Base-by-base conservation (phyloP, 1,140 invertebrate genomes). In the Lepeophtheirus salmonis region DNA sequence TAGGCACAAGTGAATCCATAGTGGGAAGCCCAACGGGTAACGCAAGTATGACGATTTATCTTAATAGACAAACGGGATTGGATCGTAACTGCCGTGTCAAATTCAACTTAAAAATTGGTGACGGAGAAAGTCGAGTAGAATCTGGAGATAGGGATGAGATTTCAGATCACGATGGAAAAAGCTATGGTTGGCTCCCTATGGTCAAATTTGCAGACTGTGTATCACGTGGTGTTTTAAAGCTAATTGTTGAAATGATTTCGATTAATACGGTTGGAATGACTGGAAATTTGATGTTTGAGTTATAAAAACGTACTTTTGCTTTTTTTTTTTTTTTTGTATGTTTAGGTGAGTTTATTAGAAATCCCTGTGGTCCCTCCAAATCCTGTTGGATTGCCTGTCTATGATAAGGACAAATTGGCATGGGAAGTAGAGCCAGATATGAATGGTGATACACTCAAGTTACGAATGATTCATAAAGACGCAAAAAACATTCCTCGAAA, bases 401-500 rank as follows among this genome's bases (percentile, higher is more conserved):
- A 86, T 70, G 86, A 89, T 70, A 73, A 83, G 0, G 85, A 89
- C 67, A 86, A 87, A 64, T 82, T 84, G 66, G 83, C 82, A 0
- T 90, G 86, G 86, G 77, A 79, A 20, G 73, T 89, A 16, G 79
- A 86, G 63, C 80, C 82, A 4, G 85, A 89, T 68, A 78, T 83
- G 10, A 83, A 86, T 65, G 83, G 82, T 0, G 83, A 87, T 63
- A 82, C 79, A 3, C 79, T 87, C 22, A 74, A 82, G 23, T 73
- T 90, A 14, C 80, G 83, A 56, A 78, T 89, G 68, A 80, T 86
- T 62, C 89, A 85, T 73, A 83, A 84, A 56, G 85, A 89, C 67
- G 81, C 89, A 17, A 82, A 84, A 65, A 83, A 86, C 66, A 84
- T 89, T 14, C 86, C 86, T 0, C 72, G 84, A 25, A 87, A 86